A percentile compares a stretch with the other conserved stretches of the same genome.
Conservation (phyloP, 92 coral and sea anemone genomes). For the Paragorgia papillata region DNA sequence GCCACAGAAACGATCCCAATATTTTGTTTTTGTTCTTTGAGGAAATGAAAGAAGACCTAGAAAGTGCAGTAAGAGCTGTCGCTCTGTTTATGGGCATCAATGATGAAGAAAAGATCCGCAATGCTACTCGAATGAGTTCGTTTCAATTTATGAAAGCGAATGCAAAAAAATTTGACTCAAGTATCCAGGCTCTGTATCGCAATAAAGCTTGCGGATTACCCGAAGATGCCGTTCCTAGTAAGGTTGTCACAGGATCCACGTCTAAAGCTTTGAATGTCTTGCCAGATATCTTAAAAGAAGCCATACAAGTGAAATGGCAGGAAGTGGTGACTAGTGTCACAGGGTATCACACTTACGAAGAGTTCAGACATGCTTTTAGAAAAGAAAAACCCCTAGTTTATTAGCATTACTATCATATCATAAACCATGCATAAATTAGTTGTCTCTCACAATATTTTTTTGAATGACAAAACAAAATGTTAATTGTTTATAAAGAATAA, state of each 20-base stretch:
- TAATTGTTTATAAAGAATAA: too few relatives aligned
- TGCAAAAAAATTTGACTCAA: background rate
- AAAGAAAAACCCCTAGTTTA: background rate
- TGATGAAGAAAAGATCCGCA: slow-evolving; percentile 10
- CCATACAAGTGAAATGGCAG: slow-evolving; percentile 5
- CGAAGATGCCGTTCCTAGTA: background rate
- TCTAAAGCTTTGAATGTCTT: slow-evolving; percentile 1
- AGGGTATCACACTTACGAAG: slow-evolving; percentile 20
- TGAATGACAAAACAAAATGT: too few relatives aligned
- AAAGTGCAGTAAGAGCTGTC: slow-evolving; percentile 16
- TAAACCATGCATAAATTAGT: too few relatives aligned
- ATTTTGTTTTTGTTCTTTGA: slow-evolving; percentile 57
- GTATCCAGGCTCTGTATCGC: background rate
- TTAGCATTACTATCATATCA: too few relatives aligned
- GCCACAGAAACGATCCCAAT: slow-evolving; percentile 43
- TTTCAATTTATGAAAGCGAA: slow-evolving; percentile 23
- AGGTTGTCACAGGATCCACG: slow-evolving; percentile 10
- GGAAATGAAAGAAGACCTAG: slow-evolving; percentile 56
- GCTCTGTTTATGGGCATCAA: slow-evolving; percentile 21
- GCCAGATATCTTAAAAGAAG: background rate
- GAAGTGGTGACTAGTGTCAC: slow-evolving; percentile 1
- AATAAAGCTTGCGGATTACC: slow-evolving; percentile 14
- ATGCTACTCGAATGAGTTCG: slow-evolving; percentile 11
- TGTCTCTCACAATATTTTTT: too few relatives aligned
- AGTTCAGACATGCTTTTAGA: slow-evolving; percentile 7